Conservation (phyloP, 2,113 vertebrate species). For the Nothocercus julius region DNA sequence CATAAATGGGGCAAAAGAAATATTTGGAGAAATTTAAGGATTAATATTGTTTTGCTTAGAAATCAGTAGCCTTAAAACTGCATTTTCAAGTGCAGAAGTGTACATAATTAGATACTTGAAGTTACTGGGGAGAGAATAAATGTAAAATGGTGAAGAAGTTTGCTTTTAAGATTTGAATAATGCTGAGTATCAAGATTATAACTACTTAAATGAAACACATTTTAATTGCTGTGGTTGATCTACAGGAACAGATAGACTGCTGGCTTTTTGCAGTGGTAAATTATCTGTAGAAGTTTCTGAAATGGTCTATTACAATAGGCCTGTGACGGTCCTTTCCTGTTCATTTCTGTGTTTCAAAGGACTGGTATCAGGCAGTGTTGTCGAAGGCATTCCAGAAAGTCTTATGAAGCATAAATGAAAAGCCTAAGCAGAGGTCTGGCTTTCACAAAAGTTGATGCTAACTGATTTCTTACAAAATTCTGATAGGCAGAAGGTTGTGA, state of each 20-base stretch:
- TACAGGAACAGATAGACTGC: not conserved
- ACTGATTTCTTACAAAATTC: not conserved
- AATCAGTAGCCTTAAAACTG: not conserved
- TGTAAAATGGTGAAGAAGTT: not conserved
- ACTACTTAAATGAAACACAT: accelerated
- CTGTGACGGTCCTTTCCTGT: not conserved
- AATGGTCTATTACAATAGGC: no score
- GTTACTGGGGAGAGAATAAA: not conserved
- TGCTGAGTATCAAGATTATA: not conserved
- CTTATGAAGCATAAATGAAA: not conserved
- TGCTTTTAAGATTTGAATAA: not conserved
- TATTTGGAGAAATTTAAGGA: not conserved
- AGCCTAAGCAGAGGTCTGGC: not conserved
- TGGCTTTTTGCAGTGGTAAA: not conserved
- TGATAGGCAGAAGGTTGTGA: not conserved
- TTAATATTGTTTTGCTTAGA: not conserved
- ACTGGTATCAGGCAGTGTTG: not conserved
- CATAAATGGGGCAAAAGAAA: no score
- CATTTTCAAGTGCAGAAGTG: not conserved
- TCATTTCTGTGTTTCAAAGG: not conserved
- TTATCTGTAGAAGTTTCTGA: not conserved
- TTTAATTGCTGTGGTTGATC: not conserved
- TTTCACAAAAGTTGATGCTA: not conserved
- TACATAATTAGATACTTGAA: not conserved
- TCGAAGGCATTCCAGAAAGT: not conserved